Base-by-base conservation (phyloP, 2,888 invertebrate species). In the Pecten maximus region DNA sequence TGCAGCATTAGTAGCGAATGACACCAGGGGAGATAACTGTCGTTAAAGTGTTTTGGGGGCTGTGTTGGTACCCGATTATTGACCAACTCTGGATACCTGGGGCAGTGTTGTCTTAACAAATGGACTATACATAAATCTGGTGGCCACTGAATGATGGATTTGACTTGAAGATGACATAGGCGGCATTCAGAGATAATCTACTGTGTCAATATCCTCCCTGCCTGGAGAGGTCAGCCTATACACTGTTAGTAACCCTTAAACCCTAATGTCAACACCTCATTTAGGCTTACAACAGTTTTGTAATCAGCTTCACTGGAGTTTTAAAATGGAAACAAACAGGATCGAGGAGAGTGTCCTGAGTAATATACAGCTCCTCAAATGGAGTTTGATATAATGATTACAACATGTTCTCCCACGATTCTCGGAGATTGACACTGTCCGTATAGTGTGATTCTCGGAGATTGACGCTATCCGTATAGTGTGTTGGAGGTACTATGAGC, bases 51-150 rank as follows among this genome's bases (percentile, higher is more conserved):
- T 35, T 4, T 74, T 74, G 6, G 28, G 74, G 74, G 74, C 35
- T 35, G 54, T 23, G 19, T n/a, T n/a, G 35, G 35, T 6, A 74
- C 74, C 74, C 16, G 60, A 60, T 60, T 60, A 60, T 60, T 60
- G 60, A 60, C 60, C 6, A 60, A 60, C 60, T 60, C 60, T 23
- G 54, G 74, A 74, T 74, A 74, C 74, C 74, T 15, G 74, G 16
- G 74, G 74, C 74, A 28, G 88, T 91, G 90, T 91, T 91, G 89
- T 91, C 90, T 89, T 90, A 88, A 91, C 91, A 91, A 91, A 91
- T 91, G 91, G 91, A 91, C 91, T 91, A 88, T 50, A 90, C 88
- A 88, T 40, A 88, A 90, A 90, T 88, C 88, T 90, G 88, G 40
- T 88, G 48, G 86, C 88, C 87, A 50, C n/a, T 48, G 44, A 90